phyloP scores from a whole-genome alignment of 2,888 invertebrate genomes.

The Parnassius smintheus region DNA sequence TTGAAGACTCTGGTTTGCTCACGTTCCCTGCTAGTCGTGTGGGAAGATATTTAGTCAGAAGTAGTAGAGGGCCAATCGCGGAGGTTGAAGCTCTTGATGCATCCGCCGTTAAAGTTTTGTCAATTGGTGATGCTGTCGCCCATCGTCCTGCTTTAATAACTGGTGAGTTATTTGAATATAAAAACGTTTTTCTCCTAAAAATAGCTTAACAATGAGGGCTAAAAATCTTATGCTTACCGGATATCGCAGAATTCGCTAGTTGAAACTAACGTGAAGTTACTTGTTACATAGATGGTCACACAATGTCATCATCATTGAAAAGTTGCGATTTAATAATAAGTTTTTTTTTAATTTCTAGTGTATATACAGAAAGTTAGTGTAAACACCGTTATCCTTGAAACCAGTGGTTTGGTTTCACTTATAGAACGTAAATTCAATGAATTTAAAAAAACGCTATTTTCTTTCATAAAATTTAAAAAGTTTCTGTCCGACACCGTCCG shows the following conservation, averaged over 20 bases:
- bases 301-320: background rate
- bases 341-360: background rate
- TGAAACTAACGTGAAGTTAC: background rate
- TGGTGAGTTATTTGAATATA: constrained; percentile 62
- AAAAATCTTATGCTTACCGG: too few species aligned
- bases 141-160: constrained; percentile 91
- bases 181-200: background rate
- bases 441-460: too few species aligned
- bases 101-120: constrained; percentile 85
- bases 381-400: too few species aligned
- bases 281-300: background rate
- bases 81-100: constrained; percentile 91
- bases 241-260: background rate
- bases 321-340: too few species aligned
- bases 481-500: too few species aligned
- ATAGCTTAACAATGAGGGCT: background rate
- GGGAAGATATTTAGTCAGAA: constrained; percentile 87
- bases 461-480: too few species aligned
- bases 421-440: too few species aligned
- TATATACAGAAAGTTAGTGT: too few species aligned
- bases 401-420: too few species aligned
- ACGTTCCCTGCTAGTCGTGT: constrained; percentile 89
- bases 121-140: constrained; percentile 88
- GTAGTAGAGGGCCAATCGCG: constrained; percentile 58
- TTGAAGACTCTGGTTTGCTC: constrained; percentile 82